Evolutionary conservation across 2,888 invertebrate genomes (phyloP), one percentile per base, ranked within the genome.

Genomic region (Smittia sp.): DNA sequence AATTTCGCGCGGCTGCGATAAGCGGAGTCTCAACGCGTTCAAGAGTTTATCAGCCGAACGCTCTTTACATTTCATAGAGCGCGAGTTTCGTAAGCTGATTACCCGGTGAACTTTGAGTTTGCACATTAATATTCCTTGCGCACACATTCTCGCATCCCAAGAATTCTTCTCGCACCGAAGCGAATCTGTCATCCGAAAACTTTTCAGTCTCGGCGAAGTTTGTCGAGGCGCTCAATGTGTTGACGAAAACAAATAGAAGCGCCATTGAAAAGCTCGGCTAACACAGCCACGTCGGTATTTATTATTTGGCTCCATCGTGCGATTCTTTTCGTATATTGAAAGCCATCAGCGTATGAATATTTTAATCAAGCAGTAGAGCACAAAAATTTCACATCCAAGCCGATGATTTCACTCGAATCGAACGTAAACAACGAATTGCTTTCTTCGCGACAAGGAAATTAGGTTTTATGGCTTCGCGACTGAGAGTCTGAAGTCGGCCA

Each of bases 51-150:
- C 63, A 63, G 25, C 13, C 2, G 22, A 58, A 18, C 22, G 63
- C 13, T 25, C 27, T 20, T 11, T 27, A 27, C 25, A 27, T 63
- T 63, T 13, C 24, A 58, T 58, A 13, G 25, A 58, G 58, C 22
- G 58, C n/a, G 18, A 20, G 20, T 27, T 63, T 63, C 25, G 63
- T 27, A 27, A 24, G 22, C 63, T 63, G 63, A 63, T 24, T 63
- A 27, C 22, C n/a, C 58, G 22, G 18, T 58, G 58, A 58, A 58
- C 58, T 58, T 22, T 58, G 58, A 58, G 58, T 3, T 58, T 22
- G 22, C 18, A 58, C 58, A 46, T 3, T n/a, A 46, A 46, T 46
- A 46, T 46, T 46, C 15, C 32, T 32, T 9, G 46, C 46, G n/a
- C 46, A 46, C 15, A 46, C 11, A 46, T 15, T n/a, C 2, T n/a